phyloP scores from a whole-genome alignment of 2,113 vertebrate genomes.

The Excalfactoria chinensis region DNA sequence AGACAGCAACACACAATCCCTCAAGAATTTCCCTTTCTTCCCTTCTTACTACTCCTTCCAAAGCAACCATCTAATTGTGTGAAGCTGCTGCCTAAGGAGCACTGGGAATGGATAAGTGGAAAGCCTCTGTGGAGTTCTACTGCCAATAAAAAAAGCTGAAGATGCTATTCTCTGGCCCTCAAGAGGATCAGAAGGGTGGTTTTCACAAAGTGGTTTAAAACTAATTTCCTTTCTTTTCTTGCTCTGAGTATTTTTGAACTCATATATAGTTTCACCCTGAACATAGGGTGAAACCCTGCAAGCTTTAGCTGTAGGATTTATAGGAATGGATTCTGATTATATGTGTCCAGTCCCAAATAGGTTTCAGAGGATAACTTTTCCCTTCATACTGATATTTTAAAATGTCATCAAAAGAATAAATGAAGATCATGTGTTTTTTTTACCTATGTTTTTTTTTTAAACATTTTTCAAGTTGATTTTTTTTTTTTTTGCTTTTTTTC shows the following conservation, averaged over 20 bases:
- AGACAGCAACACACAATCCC: not conserved
- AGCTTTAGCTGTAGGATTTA: not conserved
- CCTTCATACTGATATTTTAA: not conserved
- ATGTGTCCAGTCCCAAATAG: accelerated
- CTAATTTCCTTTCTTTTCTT: not conserved
- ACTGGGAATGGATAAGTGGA: not conserved
- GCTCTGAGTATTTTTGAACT: not conserved
- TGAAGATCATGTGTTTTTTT: not conserved
- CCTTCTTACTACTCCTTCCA: not conserved
- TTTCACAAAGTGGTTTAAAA: not conserved
- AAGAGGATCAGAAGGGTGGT: not conserved
- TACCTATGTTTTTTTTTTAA: not conserved
- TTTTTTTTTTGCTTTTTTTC: not conserved
- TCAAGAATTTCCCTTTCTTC: not conserved
- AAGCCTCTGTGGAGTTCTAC: not conserved
- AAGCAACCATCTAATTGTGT: not conserved
- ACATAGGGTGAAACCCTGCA: too few relatives aligned
- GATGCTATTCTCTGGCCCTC: not conserved
- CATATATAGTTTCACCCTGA: not conserved
- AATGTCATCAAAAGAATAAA: not conserved
- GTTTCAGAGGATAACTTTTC: not conserved
- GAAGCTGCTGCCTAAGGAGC: not conserved
- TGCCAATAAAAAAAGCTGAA: not conserved
- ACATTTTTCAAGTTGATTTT: not conserved
- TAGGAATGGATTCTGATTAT: not conserved